Base-by-base conservation (phyloP, 2,888 invertebrate genomes). In the Aricia artaxerxes region DNA sequence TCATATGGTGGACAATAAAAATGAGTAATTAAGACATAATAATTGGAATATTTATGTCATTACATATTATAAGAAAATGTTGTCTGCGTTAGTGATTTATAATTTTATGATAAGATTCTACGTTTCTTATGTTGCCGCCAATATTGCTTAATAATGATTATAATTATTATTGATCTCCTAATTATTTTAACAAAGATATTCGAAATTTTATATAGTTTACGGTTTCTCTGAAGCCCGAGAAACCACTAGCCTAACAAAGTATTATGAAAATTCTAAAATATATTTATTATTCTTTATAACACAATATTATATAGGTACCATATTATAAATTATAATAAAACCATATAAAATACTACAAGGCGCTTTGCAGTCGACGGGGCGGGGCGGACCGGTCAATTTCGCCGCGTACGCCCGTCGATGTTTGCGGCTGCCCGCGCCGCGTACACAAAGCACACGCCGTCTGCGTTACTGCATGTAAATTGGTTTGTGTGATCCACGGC, bases 1-100 rank as follows among this genome's bases (percentile, higher is more conserved):
- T 80, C 78, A 79, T 79, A 81, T 79, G 44, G 75, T 81, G 79
- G 83, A 81, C 82, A 83, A 83, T 83, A 83, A 83, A 82, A 69
- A 80, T 78, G 73, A 60, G 40, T 78, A 60, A 73, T 40, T 38
- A 78, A 57, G 4, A 40, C 35, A 13, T 60, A 40, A 40, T 73
- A 75, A 53, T 57, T 57, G 16, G 44, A 53, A 75, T 57, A 76
- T 53, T 53, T 76, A 35, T 31, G 9, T 73, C n/a, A 13, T 38
- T 57, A 57, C 16, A 16, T 16, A 13, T 38, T 57, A 57, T 57
- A 16, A 57, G 16, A 57, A 57, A 11, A 49, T 64, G 35, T 5
- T 69, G 13, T 35, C 35, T 13, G 69, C 35, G 13, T 69, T 69
- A 35, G 16, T 35, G 35, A 69, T 69, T 57, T 38, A 69, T 69